These are phyloP conservation scores for Chlorops oryzae DNA, from an alignment of 1,140 invertebrate species.

Conservation along the genomic window DNA sequence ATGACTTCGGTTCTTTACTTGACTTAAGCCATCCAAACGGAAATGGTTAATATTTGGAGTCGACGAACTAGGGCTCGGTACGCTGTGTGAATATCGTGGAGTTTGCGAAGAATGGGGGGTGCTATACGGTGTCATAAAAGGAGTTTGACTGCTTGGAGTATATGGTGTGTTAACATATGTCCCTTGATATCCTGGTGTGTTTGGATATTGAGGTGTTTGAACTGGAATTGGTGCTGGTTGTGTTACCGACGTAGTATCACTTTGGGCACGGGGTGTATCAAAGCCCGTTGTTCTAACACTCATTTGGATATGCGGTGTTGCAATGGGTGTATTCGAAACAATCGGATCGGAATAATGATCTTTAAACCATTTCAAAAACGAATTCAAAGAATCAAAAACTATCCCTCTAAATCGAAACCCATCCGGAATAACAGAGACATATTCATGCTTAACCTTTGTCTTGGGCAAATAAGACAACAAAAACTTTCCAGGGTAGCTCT, in stretches of 20 bases:
- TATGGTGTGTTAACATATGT: slow-evolving; percentile 65
- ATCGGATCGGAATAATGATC: slow-evolving; percentile 91
- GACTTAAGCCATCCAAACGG: slow-evolving; percentile 23
- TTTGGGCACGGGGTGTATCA: slow-evolving; percentile 59
- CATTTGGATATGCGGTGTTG: slow-evolving; percentile 57
- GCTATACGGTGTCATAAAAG: slow-evolving; percentile 79
- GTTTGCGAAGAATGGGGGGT: slow-evolving; percentile 62
- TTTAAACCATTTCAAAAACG: slow-evolving; percentile 94
- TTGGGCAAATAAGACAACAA: slow-evolving; percentile 88
- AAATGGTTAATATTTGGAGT: slow-evolving; percentile 37
- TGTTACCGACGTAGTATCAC: slow-evolving; percentile 59
- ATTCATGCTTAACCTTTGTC: slow-evolving; percentile 80
- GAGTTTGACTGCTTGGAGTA: slow-evolving; percentile 83
- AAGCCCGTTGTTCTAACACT: slow-evolving; percentile 52
- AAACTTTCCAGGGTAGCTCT: slow-evolving; percentile 92
- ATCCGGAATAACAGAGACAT: slow-evolving; percentile 82
- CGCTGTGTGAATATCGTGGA: slow-evolving; percentile 57
- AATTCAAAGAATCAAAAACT: slow-evolving; percentile 77
- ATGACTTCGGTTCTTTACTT: slow-evolving; percentile 18
- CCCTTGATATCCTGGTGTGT: slow-evolving; percentile 54
- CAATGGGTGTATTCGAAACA: slow-evolving; percentile 66
- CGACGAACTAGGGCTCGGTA: slow-evolving; percentile 50
- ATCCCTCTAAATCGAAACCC: slow-evolving; percentile 87
- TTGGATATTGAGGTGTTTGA: slow-evolving; percentile 66
- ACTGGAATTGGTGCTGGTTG: slow-evolving; percentile 61